These are phyloP conservation scores for Tupiocoris notatus DNA, from an alignment of 2,888 invertebrate genomes.

Conservation along the genomic window DNA sequence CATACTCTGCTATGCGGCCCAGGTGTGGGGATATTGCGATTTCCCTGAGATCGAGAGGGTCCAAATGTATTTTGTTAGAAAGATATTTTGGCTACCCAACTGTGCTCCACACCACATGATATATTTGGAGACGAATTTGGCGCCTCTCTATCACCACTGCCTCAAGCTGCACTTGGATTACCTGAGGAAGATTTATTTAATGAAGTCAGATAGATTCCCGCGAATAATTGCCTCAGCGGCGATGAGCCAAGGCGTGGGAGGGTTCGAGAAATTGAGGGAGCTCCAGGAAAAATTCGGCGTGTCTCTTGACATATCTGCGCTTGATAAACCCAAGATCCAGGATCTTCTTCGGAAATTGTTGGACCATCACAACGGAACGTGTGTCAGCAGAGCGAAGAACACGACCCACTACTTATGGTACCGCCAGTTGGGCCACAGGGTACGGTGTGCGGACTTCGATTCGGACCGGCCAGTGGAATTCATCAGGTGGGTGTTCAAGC, in stretches of 20 bases:
- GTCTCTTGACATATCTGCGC: too few relatives aligned
- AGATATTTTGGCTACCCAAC: conserved; percentile 17
- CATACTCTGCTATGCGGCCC: conserved; percentile 9
- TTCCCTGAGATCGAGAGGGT: neutral
- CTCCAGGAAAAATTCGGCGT: too few relatives aligned
- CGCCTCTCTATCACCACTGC: neutral
- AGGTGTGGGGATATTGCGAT: conserved; percentile 6
- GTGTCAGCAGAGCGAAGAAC: too few relatives aligned
- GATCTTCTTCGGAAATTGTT: too few relatives aligned
- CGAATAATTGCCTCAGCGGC: neutral
- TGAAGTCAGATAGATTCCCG: neutral
- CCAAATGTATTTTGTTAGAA: conserved; percentile 3
- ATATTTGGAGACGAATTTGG: conserved; percentile 17
- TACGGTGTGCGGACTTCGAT: neutral
- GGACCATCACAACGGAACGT: too few relatives aligned
- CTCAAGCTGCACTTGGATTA: conserved; percentile 5
- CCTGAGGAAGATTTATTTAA: neutral
- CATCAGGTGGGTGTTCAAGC: neutral
- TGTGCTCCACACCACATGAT: neutral
- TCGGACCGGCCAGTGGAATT: neutral
- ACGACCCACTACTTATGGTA: too few relatives aligned
- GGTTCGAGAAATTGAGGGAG: too few relatives aligned
- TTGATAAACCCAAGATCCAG: too few relatives aligned
- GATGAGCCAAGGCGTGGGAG: too few relatives aligned
- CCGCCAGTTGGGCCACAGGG: neutral